phyloP scores from a whole-genome alignment of 2,888 invertebrate species.

The Crocallis elinguaria region DNA sequence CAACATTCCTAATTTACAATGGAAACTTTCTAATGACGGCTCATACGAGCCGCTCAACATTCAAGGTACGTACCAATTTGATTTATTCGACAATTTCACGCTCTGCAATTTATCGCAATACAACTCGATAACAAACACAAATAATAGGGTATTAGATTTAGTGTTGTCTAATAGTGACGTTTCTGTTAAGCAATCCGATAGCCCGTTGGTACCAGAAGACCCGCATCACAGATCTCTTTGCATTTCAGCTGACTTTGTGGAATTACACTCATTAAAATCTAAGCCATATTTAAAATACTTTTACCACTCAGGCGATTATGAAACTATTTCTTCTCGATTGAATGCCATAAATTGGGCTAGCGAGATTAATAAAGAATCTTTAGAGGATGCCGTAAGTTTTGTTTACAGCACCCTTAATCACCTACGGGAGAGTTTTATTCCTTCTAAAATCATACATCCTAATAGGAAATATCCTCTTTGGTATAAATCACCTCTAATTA shows the following conservation, averaged over 20 bases:
- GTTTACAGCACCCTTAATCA: background rate
- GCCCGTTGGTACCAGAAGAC: no score
- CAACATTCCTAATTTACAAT: no score
- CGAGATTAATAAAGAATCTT: background rate
- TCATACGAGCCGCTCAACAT: background rate
- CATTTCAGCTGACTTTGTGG: no score
- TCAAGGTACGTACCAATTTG: background rate
- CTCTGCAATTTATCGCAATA: no score
- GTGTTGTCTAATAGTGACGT: no score
- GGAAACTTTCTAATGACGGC: no score
- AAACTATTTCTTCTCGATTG: background rate
- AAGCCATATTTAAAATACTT: background rate
- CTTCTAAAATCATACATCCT: background rate
- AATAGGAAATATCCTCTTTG: background rate
- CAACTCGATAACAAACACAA: background rate
- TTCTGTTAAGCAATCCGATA: no score
- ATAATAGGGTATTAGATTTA: background rate
- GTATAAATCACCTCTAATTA: background rate
- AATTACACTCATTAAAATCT: no score
- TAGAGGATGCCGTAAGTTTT: background rate
- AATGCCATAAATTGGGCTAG: background rate
- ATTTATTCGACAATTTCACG: no score
- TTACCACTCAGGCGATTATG: background rate
- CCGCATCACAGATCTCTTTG: no score
- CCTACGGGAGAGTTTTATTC: background rate